These are phyloP conservation scores for Brachypterus glaber DNA, from an alignment of 2,888 invertebrate species.

Conservation along the genomic window DNA sequence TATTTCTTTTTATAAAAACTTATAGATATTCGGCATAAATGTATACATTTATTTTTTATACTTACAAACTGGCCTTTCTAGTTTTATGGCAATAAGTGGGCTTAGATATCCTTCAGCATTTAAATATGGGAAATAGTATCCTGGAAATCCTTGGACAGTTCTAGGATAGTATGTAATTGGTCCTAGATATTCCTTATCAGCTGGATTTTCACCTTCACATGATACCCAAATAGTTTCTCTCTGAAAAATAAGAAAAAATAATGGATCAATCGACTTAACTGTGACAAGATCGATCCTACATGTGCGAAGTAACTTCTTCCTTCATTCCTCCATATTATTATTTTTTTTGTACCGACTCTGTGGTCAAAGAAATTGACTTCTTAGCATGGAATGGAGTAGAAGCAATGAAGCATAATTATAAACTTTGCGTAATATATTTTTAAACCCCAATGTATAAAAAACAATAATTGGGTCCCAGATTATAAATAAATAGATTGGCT, in stretches of 20 bases:
- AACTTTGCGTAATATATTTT: no score
- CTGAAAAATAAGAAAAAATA: conserved; percentile 41
- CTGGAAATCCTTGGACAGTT: conserved; percentile 64
- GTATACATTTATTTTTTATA: conserved; percentile 25
- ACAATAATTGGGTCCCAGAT: no score
- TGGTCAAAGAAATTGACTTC: no score
- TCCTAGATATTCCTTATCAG: conserved; percentile 86
- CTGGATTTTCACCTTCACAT: conserved; percentile 90
- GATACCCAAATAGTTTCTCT: conserved; percentile 83
- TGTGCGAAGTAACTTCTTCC: no score
- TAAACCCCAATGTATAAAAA: no score
- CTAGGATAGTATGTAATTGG: conserved; percentile 71
- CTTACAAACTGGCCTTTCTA: conserved; percentile 74
- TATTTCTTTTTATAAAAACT: not conserved
- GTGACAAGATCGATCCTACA: no score
- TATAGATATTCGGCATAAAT: not conserved
- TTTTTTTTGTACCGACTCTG: no score
- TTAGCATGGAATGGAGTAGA: no score
- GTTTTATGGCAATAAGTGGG: conserved; percentile 79
- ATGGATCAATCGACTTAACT: no score
- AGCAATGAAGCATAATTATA: no score
- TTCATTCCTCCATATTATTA: no score
- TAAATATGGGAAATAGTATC: conserved; percentile 81
- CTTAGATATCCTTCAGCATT: conserved; percentile 82
- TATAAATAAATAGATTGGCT: no score